Evolutionary conservation across 2,888 invertebrate genomes (phyloP).

Genomic region (Luperina nickerlii): DNA sequence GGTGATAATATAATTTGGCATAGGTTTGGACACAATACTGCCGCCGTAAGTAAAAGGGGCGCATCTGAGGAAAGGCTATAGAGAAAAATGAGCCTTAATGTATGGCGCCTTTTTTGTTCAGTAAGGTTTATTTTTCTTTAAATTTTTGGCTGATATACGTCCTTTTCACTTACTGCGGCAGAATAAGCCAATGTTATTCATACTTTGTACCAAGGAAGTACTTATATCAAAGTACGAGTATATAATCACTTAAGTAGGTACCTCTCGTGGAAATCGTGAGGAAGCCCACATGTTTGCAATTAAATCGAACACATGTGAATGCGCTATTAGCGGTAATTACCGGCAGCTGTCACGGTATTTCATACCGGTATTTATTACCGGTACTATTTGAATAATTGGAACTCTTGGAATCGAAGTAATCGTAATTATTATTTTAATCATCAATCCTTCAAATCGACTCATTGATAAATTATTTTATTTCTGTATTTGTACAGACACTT

Average conservation of each 20-base stretch:
- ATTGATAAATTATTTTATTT: no score
- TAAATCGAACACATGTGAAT: conserved; percentile 32
- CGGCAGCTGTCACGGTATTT: conserved; percentile 36
- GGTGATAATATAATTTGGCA: no score
- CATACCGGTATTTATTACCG: conserved; percentile 25
- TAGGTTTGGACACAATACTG: neutral
- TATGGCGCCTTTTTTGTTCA: no score
- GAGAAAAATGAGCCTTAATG: no score
- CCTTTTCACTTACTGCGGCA: no score
- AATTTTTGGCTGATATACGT: no score
- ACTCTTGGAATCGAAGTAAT: conserved; percentile 12
- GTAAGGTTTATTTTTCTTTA: no score
- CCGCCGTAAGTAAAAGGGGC: no score
- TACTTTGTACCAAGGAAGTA: neutral
- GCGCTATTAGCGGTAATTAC: conserved; percentile 25
- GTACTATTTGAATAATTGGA: conserved; percentile 10
- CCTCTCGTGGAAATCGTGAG: conserved; percentile 20
- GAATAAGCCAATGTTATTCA: neutral
- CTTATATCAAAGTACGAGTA: neutral
- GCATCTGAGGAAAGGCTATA: no score
- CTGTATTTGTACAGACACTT: no score
- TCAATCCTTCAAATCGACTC: neutral
- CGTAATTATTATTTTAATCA: conserved; percentile 1
- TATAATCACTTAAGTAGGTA: neutral
- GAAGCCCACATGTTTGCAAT: conserved; percentile 42